Conservation (phyloP, 1,140 invertebrate species). For the Steinernema khuongi region DNA sequence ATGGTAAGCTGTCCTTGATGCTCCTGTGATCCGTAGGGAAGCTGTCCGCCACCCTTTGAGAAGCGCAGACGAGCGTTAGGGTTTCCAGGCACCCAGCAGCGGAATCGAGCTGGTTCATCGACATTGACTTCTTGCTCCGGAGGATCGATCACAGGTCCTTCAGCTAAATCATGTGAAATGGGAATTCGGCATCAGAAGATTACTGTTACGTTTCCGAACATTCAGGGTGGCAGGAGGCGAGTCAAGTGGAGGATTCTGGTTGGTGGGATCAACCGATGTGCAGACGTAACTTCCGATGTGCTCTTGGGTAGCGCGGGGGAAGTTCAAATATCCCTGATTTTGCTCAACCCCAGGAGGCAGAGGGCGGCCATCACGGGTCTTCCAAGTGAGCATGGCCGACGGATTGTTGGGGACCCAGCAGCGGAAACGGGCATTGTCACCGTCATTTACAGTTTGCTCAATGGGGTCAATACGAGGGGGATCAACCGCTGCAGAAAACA, state of each 20-base stretch:
- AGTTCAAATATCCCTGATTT: slow-evolving; percentile 43
- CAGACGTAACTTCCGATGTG: slow-evolving; percentile 49
- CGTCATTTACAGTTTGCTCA: slow-evolving; percentile 25
- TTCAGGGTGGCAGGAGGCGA: slow-evolving; percentile 31
- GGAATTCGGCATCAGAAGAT: not conserved
- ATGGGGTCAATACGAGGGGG: slow-evolving; percentile 20
- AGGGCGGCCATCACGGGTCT: slow-evolving; percentile 36
- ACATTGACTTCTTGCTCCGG: slow-evolving; percentile 40
- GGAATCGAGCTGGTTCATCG: slow-evolving; percentile 43
- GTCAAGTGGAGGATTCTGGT: slow-evolving; percentile 29
- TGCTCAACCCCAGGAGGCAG: slow-evolving; percentile 46
- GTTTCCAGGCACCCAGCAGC: slow-evolving; percentile 54
- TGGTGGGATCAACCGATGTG: slow-evolving; percentile 48
- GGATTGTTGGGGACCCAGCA: slow-evolving; percentile 16
- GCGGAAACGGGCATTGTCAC: slow-evolving; percentile 21
- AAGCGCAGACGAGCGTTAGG: slow-evolving; percentile 31
- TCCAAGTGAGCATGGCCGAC: slow-evolving; percentile 17
- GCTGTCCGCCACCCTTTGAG: not conserved
- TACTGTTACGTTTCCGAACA: slow-evolving; percentile 14
- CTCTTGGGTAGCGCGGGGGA: slow-evolving; percentile 29
- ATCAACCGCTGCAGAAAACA: slow-evolving; percentile 12
- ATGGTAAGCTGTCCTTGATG: slow-evolving; percentile 54
- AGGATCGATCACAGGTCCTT: slow-evolving; percentile 47
- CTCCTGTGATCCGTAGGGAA: slow-evolving; percentile 48
- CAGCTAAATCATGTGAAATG: too few species aligned